These are phyloP conservation scores for Agonum fuliginosum DNA, from an alignment of 2,888 invertebrate genomes.

Conservation along the genomic window DNA sequence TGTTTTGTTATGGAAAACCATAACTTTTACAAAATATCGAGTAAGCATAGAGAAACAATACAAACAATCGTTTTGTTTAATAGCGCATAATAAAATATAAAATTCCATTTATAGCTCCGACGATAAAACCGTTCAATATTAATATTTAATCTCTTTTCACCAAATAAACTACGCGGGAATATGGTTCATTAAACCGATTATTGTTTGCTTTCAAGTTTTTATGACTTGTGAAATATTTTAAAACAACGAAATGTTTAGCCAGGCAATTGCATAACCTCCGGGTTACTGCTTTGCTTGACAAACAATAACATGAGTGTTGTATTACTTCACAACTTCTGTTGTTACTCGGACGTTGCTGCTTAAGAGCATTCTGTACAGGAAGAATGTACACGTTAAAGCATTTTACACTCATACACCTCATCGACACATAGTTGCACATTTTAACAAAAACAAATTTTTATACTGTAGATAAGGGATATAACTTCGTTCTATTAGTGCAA, in stretches of 20 bases:
- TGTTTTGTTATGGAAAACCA: not conserved
- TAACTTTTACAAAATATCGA: not conserved
- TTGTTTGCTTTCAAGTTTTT: not conserved
- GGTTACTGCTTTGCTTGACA: too few species aligned
- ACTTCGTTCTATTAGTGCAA: too few species aligned
- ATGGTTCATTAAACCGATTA: not conserved
- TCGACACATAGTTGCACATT: too few species aligned
- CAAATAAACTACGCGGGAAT: conserved; percentile 16
- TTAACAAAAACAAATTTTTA: too few species aligned
- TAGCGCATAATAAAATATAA: conserved; percentile 31
- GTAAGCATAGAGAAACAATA: not conserved
- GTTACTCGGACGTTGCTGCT: too few species aligned
- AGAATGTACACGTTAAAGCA: too few species aligned
- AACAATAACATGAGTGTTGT: too few species aligned
- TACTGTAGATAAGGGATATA: too few species aligned
- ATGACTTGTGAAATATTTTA: not conserved
- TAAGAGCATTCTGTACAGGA: too few species aligned
- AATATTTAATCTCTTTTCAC: conserved; percentile 35
- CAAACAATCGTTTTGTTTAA: conserved; percentile 11
- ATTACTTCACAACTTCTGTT: too few species aligned
- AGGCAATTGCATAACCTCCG: too few species aligned
- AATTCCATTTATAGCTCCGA: conserved; percentile 17
- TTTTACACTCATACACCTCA: too few species aligned
- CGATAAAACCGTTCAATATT: conserved; percentile 37
- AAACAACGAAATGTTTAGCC: conserved; percentile 26